Evolutionary conservation across 2,113 vertebrate species (phyloP), one percentile per base, ranked within the genome.

Genomic region (Lepus americanus): DNA sequence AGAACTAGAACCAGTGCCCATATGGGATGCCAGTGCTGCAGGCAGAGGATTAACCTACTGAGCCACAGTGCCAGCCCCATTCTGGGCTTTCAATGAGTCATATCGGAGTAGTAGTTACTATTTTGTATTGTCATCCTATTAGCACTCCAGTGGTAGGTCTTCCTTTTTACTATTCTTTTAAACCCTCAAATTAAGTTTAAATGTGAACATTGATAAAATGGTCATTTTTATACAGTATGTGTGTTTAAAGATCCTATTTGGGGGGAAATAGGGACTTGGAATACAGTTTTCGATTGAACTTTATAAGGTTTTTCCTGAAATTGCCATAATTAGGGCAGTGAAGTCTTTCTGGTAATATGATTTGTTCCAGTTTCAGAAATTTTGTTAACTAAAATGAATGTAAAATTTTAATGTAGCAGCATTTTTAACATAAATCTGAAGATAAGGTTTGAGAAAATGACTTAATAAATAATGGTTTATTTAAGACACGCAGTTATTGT

Each of bases 381-480:
- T 51, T 84, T n/a, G 4, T 72, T 25, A 79, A 87, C 69, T 84
- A 89, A 95, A 83, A 81, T 77, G n/a, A 84, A 49, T 31, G 2
- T 14, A 73, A 73, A 31, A 55, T 73, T 92, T 86, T 89, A 70
- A 80, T 72, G 53, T 36, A 69, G 27, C 55, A 72, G 16, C 3
- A 14, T 79, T 95, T 77, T 82, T 10, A 61, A 84, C 90, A 27
- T 31, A 76, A 94, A 82, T 51, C 33, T 59, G 9, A 85, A 88
- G 33, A 72, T 61, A 44, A 31, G 67, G 67, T 92, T 95, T 91
- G 70, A 92, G 53, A 86, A 90, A 73, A 63, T 78, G 23, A 81
- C 72, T 89, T 93, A 81, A 67, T 89, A 90, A 95, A 53, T 95
- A 80, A 44, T 66, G 23, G 76, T 31, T 95, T 64, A 27, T 72